A percentile compares a stretch with the other conserved stretches of the same genome.
Evolutionary conservation across 2,888 invertebrate genomes (phyloP).

Genomic region (Caenorhabditis japonica): DNA sequence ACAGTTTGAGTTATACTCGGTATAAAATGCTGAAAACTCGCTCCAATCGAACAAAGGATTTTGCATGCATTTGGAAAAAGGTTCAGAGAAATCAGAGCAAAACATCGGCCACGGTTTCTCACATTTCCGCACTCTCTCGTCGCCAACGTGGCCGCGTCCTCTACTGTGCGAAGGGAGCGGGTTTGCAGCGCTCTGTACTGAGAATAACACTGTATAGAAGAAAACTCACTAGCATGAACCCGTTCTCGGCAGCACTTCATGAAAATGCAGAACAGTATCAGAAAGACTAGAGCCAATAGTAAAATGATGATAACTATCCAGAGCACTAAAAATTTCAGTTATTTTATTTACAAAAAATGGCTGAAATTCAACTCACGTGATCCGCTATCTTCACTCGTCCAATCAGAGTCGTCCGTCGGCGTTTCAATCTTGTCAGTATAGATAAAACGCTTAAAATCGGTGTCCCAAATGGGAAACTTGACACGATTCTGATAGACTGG

Average conservation of each 20-base stretch:
- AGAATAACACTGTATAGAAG: too few relatives aligned
- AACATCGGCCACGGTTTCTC: too few relatives aligned
- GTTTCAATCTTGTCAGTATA: constrained; percentile 38
- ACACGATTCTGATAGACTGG: constrained; percentile 54
- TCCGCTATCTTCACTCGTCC: constrained; percentile 29
- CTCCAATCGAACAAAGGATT: too few relatives aligned
- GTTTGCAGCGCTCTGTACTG: too few relatives aligned
- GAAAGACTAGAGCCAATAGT: constrained; percentile 30
- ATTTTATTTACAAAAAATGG: background rate
- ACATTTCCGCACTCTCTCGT: too few relatives aligned
- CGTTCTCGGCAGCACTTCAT: constrained; percentile 47
- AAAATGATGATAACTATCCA: constrained; percentile 42
- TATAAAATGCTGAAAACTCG: too few relatives aligned
- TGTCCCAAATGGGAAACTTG: constrained; percentile 63
- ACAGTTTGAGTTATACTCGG: too few relatives aligned
- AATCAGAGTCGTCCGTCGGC: constrained; percentile 1
- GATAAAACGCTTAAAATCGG: constrained; percentile 54
- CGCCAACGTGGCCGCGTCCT: too few relatives aligned
- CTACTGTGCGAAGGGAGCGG: too few relatives aligned
- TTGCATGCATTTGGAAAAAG: too few relatives aligned
- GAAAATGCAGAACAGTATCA: constrained; percentile 42
- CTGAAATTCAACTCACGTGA: constrained; percentile 29
- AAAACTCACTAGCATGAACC: constrained; percentile 22
- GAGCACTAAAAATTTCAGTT: constrained; percentile 26
- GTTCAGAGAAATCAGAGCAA: too few relatives aligned